Conservation (phyloP, 2,888 invertebrate genomes). For the Danaus chrysippus region DNA sequence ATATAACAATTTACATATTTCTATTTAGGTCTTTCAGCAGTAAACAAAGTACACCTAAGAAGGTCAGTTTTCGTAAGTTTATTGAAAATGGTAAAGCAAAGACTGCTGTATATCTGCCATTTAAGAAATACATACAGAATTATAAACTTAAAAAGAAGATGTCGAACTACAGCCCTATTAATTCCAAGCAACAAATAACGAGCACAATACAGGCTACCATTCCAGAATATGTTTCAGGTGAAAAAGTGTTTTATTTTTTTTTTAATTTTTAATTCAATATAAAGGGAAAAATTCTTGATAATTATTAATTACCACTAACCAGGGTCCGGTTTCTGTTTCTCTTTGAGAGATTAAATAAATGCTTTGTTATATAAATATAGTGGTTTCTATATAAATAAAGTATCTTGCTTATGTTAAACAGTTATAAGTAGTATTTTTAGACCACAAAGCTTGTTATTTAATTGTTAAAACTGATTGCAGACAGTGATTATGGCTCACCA, state of each 20-base stretch:
- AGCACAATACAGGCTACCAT: constrained; percentile 57
- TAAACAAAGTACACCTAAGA: constrained; percentile 67
- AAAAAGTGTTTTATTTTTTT: constrained; percentile 4
- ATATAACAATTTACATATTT: constrained; percentile 4
- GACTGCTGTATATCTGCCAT: constrained; percentile 82
- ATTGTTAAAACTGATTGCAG: constrained; percentile 40
- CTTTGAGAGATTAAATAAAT: too few relatives aligned
- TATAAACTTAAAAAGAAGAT: constrained; percentile 65
- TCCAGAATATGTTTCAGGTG: constrained; percentile 63
- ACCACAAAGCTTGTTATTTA: background rate
- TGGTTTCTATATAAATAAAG: too few relatives aligned
- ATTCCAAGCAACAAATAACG: constrained; percentile 57
- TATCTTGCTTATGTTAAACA: too few relatives aligned
- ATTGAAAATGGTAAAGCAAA: constrained; percentile 69
- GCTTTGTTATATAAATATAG: too few relatives aligned
- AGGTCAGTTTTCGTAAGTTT: constrained; percentile 67
- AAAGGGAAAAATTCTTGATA: too few relatives aligned
- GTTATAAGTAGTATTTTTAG: too few relatives aligned
- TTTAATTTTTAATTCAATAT: too few relatives aligned
- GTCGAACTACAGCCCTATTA: constrained; percentile 61
- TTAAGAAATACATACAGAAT: constrained; percentile 72
- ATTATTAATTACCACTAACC: too few relatives aligned
- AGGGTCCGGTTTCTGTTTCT: too few relatives aligned
- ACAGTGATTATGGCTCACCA: constrained; percentile 69
- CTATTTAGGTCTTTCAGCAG: constrained; percentile 57